Percentiles rank a stretch among this genome's conserved stretches.
Evolutionary conservation across 2,113 vertebrate species (phyloP).

Genomic region (Phalacrocorax carbo): DNA sequence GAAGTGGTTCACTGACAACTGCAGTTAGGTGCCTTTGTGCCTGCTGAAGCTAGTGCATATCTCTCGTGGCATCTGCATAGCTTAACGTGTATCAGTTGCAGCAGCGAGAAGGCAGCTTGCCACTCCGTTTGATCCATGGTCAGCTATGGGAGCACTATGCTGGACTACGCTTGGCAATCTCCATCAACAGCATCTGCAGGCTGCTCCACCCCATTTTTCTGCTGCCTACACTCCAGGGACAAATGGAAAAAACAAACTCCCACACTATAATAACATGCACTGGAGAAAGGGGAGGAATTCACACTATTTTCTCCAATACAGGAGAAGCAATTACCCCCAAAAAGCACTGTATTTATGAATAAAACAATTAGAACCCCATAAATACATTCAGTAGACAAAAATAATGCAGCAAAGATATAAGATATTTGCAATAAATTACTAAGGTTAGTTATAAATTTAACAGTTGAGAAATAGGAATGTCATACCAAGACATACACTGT

Average conservation of each 20-base stretch:
- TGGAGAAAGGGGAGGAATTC: not conserved
- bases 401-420: not conserved
- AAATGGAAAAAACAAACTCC: slow-evolving; percentile 53
- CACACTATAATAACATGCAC: not conserved
- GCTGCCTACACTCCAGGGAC: slow-evolving; percentile 30
- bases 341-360: not conserved
- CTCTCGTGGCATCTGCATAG: not conserved
- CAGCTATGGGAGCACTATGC: not conserved
- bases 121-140: not conserved
- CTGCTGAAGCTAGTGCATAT: not conserved
- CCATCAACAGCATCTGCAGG: slow-evolving; percentile 19
- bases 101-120: not conserved
- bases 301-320: not conserved
- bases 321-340: not conserved
- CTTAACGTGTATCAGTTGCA: not conserved
- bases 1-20: not conserved
- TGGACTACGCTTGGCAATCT: not conserved
- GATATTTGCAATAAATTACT: not conserved
- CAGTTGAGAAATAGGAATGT: not conserved
- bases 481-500: not conserved
- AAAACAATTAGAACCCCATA: not conserved
- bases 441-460: not conserved
- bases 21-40: not conserved
- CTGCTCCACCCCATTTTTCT: slow-evolving; percentile 52
- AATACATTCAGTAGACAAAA: not conserved